Conservation (phyloP, 2,113 vertebrate genomes). For the Misgurnus anguillicaudatus region DNA sequence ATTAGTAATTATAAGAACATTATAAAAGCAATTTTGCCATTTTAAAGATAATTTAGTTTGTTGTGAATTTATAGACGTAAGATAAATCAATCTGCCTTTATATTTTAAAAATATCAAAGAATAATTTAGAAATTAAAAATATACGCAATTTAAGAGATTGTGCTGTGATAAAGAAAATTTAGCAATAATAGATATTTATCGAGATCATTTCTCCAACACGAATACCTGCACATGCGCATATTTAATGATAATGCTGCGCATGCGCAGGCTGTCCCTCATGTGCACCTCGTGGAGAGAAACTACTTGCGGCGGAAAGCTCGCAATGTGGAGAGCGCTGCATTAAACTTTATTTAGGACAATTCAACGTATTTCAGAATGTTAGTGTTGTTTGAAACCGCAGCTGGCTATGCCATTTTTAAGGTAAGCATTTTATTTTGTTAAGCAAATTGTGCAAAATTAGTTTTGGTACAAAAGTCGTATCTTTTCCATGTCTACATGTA, state of each 20-base stretch:
- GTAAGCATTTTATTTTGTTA: constrained; percentile 54
- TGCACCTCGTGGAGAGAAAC: constrained; percentile 44
- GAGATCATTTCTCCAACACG: neutral
- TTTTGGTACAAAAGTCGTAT: neutral
- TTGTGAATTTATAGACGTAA: too few species aligned
- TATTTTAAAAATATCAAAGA: too few species aligned
- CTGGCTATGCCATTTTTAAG: constrained; percentile 77
- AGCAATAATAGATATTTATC: too few species aligned
- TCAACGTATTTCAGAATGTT: constrained; percentile 63
- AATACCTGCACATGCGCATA: neutral
- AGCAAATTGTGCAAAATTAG: neutral
- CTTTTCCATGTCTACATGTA: neutral
- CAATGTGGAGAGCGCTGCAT: neutral
- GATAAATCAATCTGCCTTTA: too few species aligned
- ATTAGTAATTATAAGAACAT: too few species aligned
- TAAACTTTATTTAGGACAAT: neutral
- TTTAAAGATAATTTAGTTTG: too few species aligned
- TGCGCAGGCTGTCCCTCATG: neutral
- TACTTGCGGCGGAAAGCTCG: constrained; percentile 20
- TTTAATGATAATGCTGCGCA: constrained; percentile 11
- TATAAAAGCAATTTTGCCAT: too few species aligned
- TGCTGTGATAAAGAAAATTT: too few species aligned
- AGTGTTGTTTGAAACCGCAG: constrained; percentile 76
- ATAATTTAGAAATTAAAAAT: too few species aligned
- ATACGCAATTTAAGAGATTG: too few species aligned